Conservation (phyloP, 2,113 vertebrate genomes). For the Tetrao urogallus region DNA sequence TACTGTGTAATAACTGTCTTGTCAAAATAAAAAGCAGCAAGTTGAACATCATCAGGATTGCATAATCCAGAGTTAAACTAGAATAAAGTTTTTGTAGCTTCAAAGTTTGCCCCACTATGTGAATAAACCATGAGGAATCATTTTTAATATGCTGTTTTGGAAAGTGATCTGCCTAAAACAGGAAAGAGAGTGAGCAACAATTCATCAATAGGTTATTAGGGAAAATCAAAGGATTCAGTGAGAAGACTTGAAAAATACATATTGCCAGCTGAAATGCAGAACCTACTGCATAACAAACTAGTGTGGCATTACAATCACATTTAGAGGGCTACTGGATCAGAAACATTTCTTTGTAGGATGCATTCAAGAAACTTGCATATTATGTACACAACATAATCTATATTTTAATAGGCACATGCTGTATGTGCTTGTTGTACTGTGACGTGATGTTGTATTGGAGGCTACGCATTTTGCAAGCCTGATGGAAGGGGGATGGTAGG, state of each 20-base stretch:
- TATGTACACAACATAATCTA: background rate
- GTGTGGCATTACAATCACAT: background rate
- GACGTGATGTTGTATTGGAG: background rate
- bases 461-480: background rate
- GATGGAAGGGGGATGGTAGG: background rate
- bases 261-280: background rate
- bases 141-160: background rate
- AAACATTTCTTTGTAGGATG: background rate
- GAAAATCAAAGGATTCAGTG: background rate
- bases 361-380: background rate
- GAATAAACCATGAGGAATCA: background rate
- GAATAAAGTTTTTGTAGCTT: background rate
- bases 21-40: background rate
- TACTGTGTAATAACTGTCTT: background rate
- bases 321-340: background rate
- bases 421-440: background rate
- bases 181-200: background rate
- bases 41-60: background rate
- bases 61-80: background rate
- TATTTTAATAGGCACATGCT: background rate
- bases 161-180: background rate
- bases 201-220: background rate
- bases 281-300: background rate
- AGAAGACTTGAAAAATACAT: background rate
- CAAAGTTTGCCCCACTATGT: background rate